Conservation (phyloP, 2,888 invertebrate species). For the Leptarthrus brevirostris region DNA sequence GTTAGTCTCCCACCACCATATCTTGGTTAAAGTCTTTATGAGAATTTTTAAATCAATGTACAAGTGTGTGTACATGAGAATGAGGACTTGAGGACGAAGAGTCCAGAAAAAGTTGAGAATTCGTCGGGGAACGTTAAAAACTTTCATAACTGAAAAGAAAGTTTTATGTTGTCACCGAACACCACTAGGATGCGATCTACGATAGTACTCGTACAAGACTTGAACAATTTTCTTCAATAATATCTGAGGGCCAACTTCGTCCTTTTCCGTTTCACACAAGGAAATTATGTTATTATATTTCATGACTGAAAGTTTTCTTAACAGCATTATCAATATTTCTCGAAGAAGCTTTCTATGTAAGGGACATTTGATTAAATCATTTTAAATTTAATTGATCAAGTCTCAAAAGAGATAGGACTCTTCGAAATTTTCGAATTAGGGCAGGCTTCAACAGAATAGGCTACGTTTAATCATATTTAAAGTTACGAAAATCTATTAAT, state of each 20-base stretch:
- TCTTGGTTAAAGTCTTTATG: slow-evolving; percentile 33
- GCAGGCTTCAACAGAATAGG: too few species aligned
- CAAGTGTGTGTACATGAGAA: neutral
- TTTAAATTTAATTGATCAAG: neutral
- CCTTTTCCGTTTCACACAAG: neutral
- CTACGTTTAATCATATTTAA: too few species aligned
- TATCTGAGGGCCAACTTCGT: slow-evolving; percentile 9
- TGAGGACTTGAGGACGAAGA: too few species aligned
- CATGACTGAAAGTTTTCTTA: slow-evolving; percentile 26
- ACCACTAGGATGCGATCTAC: slow-evolving; percentile 8
- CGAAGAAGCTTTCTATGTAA: neutral
- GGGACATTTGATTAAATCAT: neutral
- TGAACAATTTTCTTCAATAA: slow-evolving; percentile 2
- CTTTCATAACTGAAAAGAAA: slow-evolving; percentile 43
- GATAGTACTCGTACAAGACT: neutral
- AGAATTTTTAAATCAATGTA: too few species aligned
- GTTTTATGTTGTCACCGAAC: slow-evolving; percentile 37
- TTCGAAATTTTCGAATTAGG: too few species aligned
- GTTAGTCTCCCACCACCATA: neutral
- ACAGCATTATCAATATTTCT: slow-evolving; percentile 38
- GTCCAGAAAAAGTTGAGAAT: slow-evolving; percentile 20
- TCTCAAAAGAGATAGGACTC: too few species aligned
- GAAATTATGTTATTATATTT: slow-evolving; percentile 36
- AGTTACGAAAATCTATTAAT: too few species aligned
- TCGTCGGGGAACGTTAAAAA: slow-evolving; percentile 37